These are phyloP conservation scores for Okapia johnstoni DNA, from an alignment of 2,113 vertebrate genomes.

Conservation along the genomic window DNA sequence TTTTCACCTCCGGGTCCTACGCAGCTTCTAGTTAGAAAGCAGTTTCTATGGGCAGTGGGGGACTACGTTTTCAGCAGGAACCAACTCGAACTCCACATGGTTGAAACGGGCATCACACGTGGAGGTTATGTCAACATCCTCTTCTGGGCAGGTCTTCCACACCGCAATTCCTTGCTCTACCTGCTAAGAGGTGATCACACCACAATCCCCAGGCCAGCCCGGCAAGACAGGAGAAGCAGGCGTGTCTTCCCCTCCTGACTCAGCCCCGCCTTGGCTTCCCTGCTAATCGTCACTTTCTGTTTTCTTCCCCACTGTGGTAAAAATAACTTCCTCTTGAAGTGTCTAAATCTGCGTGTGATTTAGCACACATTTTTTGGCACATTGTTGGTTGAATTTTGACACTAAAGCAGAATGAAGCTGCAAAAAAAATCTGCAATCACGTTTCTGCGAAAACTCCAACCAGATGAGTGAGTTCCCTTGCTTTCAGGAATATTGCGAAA, in stretches of 20 bases:
- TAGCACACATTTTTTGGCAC: constrained; percentile 53
- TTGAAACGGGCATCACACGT: not conserved
- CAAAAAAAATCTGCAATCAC: constrained; percentile 1
- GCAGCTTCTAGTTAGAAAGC: not conserved
- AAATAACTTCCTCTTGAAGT: constrained; percentile 65
- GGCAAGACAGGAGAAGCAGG: not conserved
- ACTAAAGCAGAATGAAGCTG: constrained; percentile 51
- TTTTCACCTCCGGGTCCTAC: accelerated
- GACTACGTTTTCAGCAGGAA: not conserved
- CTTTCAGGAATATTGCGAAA: not conserved
- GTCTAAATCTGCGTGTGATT: constrained; percentile 58
- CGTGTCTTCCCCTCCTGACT: not conserved
- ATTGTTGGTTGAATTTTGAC: constrained; percentile 56
- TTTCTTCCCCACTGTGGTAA: not conserved
- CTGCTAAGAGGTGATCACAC: constrained; percentile 13
- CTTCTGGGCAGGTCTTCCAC: not conserved
- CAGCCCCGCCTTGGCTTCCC: not conserved
- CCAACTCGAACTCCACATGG: not conserved
- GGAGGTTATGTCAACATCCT: not conserved
- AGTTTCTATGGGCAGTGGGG: not conserved
- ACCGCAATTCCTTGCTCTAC: not conserved
- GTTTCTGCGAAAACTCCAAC: constrained; percentile 12
- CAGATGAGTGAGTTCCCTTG: constrained; percentile 37
- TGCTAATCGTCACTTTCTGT: not conserved
- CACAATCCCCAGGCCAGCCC: not conserved